A percentile compares a stretch with the other conserved stretches of the same genome.
phyloP scores from a whole-genome alignment of 2,797 vertebrate species.

The Gallinago stenura region DNA sequence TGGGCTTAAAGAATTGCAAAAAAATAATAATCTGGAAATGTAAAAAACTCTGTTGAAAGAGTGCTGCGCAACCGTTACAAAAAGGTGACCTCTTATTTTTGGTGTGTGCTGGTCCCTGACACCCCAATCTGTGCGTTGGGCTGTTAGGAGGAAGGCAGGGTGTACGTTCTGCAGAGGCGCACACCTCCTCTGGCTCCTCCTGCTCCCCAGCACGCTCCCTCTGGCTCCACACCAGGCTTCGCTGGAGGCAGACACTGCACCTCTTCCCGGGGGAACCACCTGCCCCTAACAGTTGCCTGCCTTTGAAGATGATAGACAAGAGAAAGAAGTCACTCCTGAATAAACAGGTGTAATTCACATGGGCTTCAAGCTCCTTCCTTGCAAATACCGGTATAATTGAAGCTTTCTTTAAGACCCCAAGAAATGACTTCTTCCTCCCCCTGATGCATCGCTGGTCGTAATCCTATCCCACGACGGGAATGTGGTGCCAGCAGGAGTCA shows the following conservation, averaged over 20 bases:
- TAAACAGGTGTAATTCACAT: not conserved
- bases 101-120: not conserved
- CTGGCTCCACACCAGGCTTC: accelerated
- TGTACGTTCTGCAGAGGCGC: not conserved
- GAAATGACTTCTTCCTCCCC: not conserved
- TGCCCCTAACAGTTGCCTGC: not conserved
- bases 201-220: not conserved
- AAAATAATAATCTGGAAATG: not conserved
- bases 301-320: not conserved
- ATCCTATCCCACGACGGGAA: not conserved
- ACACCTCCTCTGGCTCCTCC: not conserved
- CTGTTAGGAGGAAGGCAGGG: not conserved
- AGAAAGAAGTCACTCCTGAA: not conserved
- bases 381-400: not conserved
- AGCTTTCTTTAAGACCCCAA: not conserved
- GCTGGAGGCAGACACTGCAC: not conserved
- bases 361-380: not conserved
- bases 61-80: not conserved
- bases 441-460: not conserved
- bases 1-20: not conserved
- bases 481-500: constrained; percentile 28
- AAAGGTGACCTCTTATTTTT: not conserved
- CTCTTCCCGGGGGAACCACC: not conserved
- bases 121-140: too few relatives aligned
- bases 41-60: not conserved